Evolutionary conservation across 2,797 vertebrate species (phyloP).

Genomic region (Cirrhinus molitorella): DNA sequence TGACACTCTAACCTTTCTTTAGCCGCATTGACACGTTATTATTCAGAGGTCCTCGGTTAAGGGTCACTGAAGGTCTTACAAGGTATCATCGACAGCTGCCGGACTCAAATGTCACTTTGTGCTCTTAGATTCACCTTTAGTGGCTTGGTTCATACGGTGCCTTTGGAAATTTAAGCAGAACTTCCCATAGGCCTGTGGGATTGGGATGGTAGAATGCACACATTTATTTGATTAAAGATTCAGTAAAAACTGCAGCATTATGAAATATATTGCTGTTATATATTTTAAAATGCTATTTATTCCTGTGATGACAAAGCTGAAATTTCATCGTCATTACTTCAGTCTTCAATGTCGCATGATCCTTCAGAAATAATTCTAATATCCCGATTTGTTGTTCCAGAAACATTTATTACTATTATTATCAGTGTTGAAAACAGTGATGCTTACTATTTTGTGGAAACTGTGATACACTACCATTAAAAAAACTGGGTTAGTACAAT

Average conservation of each 20-base stretch:
- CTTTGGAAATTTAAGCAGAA: neutral
- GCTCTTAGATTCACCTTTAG: slow-evolving; percentile 11
- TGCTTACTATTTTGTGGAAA: neutral
- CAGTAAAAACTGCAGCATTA: neutral
- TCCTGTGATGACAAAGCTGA: neutral
- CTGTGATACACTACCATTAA: neutral
- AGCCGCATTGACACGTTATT: slow-evolving; percentile 22
- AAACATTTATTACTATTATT: neutral
- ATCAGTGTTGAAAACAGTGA: neutral
- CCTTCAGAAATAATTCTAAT: neutral
- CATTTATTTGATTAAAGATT: neutral
- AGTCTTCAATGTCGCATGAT: neutral
- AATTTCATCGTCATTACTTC: neutral
- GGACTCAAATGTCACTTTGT: slow-evolving; percentile 15
- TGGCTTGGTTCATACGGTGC: neutral
- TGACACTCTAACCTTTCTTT: slow-evolving; percentile 19
- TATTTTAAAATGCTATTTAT: neutral
- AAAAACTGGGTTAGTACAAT: too few relatives aligned
- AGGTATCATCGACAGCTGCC: slow-evolving; percentile 27
- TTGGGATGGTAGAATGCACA: slow-evolving; percentile 7
- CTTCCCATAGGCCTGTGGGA: neutral
- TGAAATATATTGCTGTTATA: too few relatives aligned
- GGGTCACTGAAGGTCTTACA: slow-evolving; percentile 24
- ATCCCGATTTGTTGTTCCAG: neutral
- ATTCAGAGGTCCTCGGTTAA: slow-evolving; percentile 5